A percentile compares a stretch with the other conserved stretches of the same genome.
Evolutionary conservation across 2,888 invertebrate genomes (phyloP).

Genomic region (Smittia sp.): DNA sequence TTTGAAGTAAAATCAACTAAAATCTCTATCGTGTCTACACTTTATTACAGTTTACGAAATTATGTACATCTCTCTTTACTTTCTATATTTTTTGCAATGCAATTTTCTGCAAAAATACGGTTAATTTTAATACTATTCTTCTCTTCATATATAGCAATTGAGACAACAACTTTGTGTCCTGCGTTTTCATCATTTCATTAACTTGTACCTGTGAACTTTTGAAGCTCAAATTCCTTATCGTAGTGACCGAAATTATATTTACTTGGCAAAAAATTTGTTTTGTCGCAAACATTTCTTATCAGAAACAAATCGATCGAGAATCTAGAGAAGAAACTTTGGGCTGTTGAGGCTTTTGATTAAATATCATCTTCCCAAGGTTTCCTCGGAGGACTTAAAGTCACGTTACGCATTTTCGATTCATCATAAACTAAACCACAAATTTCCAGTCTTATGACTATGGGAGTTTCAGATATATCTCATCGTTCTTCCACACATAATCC

Average conservation of each 20-base stretch:
- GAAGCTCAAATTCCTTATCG: constrained; percentile 10
- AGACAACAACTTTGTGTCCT: neutral
- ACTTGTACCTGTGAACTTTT: constrained; percentile 36
- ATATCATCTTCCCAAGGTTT: too few species aligned
- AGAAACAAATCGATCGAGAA: neutral
- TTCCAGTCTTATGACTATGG: too few species aligned
- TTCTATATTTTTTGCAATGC: neutral
- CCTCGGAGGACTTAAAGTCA: too few species aligned
- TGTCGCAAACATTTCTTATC: neutral
- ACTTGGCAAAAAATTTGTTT: neutral
- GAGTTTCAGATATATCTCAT: too few species aligned
- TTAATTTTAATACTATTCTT: neutral
- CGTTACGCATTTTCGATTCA: too few species aligned
- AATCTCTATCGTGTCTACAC: neutral
- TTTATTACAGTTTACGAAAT: neutral
- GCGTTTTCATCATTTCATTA: neutral
- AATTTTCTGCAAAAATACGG: constrained; percentile 16
- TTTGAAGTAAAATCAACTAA: neutral
- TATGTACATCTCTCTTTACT: neutral
- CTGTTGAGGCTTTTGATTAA: too few species aligned
- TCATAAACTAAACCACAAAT: too few species aligned
- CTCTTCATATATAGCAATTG: neutral
- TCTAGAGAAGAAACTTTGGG: too few species aligned
- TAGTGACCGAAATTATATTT: neutral
- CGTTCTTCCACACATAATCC: too few species aligned